These are phyloP conservation scores for Cladopsammia gracilis DNA, from an alignment of 64 coral and sea anemone genomes.

Conservation along the genomic window DNA sequence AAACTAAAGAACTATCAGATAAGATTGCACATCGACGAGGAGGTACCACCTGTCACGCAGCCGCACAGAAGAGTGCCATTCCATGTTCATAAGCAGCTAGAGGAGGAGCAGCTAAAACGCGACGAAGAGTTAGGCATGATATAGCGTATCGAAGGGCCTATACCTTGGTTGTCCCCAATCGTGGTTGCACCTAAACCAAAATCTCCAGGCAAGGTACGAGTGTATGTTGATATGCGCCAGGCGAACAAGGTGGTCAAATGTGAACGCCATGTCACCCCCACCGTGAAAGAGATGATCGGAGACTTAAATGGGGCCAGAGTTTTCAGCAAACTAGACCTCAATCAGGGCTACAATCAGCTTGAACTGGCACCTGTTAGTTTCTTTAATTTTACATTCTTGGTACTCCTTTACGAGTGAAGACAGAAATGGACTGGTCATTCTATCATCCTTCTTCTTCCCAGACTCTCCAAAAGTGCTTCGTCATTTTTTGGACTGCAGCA, in stretches of 20 bases:
- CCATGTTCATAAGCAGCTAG: conserved; percentile 55
- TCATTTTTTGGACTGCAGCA: conserved; percentile 13
- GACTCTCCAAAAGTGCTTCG: conserved; percentile 4
- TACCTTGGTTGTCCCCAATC: conserved; percentile 57
- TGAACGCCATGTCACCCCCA: conserved; percentile 37
- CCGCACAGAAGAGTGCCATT: conserved; percentile 40
- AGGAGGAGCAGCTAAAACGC: conserved; percentile 56
- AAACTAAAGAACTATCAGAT: conserved; percentile 58
- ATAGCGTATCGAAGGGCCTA: conserved; percentile 30
- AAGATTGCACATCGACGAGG: conserved; percentile 39
- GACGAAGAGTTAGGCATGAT: conserved; percentile 43
- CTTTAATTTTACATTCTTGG: too few relatives aligned
- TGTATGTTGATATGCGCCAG: conserved; percentile 65
- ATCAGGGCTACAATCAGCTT: too few relatives aligned
- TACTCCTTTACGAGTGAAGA: too few relatives aligned
- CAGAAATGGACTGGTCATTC: neutral
- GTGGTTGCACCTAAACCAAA: conserved; percentile 62
- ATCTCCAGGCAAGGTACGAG: conserved; percentile 24
- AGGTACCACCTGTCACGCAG: conserved; percentile 43
- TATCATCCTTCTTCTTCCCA: neutral
- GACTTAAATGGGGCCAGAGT: too few relatives aligned
- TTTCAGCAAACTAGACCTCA: too few relatives aligned
- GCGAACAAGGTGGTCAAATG: conserved; percentile 40
- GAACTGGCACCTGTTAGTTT: too few relatives aligned
- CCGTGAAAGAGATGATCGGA: conserved; percentile 31